Conservation (phyloP, 37 sponge, comb jelly and placozoan genomes). For the Theonella swinhoei region DNA sequence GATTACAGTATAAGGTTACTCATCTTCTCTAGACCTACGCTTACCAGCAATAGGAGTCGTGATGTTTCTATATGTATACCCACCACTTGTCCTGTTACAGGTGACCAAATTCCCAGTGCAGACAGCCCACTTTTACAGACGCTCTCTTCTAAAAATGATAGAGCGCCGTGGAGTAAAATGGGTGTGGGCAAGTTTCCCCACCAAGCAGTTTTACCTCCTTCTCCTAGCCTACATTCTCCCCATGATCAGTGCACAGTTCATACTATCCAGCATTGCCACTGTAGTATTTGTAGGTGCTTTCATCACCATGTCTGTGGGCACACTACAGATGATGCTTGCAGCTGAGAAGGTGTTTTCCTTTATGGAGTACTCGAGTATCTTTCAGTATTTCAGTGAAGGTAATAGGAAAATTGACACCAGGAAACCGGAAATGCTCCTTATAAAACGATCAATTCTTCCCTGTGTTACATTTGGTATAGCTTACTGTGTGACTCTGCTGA, state of each 20-base stretch:
- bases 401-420: neutral
- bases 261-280: slow-evolving; percentile 28
- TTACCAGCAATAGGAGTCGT: neutral
- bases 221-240: slow-evolving; percentile 48
- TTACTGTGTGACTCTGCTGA: slow-evolving; percentile 8
- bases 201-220: slow-evolving; percentile 56
- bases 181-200: slow-evolving; percentile 55
- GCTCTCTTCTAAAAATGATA: slow-evolving; percentile 19
- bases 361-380: slow-evolving; percentile 21
- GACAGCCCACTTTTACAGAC: slow-evolving; percentile 5
- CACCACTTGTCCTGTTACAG: slow-evolving; percentile 8
- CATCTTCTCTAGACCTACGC: neutral
- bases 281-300: slow-evolving; percentile 24
- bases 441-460: slow-evolving; percentile 8
- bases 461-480: slow-evolving; percentile 26
- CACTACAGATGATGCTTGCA: slow-evolving; percentile 32
- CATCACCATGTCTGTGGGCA: slow-evolving; percentile 37
- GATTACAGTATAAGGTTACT: neutral
- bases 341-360: slow-evolving; percentile 6
- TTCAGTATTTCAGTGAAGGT: slow-evolving; percentile 38
- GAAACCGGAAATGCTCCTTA: neutral
- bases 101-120: slow-evolving; percentile 25
- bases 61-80: neutral
- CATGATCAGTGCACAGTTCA: slow-evolving; percentile 30
- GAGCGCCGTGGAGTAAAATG: slow-evolving; percentile 53